A percentile compares a stretch with the other conserved stretches of the same genome.
phyloP scores from a whole-genome alignment of 1,140 invertebrate genomes.

The Anagrus nilaparvatae region DNA sequence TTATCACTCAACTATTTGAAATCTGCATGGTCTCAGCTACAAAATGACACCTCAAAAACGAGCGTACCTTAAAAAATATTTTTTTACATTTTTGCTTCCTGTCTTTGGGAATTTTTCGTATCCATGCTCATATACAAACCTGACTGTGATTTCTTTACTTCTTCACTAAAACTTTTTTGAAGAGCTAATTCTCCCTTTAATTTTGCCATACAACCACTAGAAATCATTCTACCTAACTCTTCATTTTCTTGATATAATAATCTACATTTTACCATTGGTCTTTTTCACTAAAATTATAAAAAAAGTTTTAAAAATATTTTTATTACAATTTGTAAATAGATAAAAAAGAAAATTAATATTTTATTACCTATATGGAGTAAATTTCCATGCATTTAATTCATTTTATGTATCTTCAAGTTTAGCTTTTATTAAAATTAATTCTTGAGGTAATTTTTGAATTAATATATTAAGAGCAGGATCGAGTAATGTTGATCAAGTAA shows the following conservation, averaged over 20 bases:
- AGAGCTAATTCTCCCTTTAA: conserved; percentile 90
- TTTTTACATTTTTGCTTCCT: neutral
- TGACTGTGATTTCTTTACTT: conserved; percentile 94
- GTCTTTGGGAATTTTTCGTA: conserved; percentile 12
- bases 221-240: conserved; percentile 91
- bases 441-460: conserved; percentile 83
- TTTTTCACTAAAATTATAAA: conserved; percentile 58
- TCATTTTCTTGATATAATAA: conserved; percentile 97
- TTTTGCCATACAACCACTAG: conserved; percentile 88
- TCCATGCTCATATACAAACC: conserved; percentile 46
- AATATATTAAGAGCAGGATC: conserved; percentile 95
- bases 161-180: conserved; percentile 90
- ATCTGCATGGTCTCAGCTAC: no score
- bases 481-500: conserved; percentile 71
- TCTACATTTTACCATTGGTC: conserved; percentile 94
- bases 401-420: conserved; percentile 95
- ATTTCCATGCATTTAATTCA: conserved; percentile 97
- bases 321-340: neutral
- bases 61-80: conserved; percentile 2
- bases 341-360: conserved; percentile 6
- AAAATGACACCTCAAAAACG: no score
- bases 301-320: conserved; percentile 3
- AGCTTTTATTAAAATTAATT: conserved; percentile 78
- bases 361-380: conserved; percentile 85
- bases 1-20: no score